Percentiles rank a stretch among this genome's conserved stretches.
Conservation (phyloP, 1,140 invertebrate genomes). For the Halictus rubicundus region DNA sequence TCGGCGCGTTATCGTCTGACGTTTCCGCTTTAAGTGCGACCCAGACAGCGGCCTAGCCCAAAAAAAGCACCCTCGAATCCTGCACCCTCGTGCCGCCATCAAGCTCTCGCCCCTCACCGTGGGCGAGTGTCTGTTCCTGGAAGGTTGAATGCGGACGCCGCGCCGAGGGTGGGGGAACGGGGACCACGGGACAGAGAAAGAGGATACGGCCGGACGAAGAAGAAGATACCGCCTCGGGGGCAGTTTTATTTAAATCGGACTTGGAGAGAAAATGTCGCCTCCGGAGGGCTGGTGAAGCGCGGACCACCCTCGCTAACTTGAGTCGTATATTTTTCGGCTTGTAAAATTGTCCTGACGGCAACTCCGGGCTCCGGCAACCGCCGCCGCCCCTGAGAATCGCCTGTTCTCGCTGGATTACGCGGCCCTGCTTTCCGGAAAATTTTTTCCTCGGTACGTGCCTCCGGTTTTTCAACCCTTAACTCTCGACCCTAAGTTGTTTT, state of each 20-base stretch:
- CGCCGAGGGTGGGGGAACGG: not conserved
- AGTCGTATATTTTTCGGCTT: constrained; percentile 24
- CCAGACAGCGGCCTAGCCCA: constrained; percentile 65
- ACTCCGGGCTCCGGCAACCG: no score
- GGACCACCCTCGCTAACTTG: constrained; percentile 6
- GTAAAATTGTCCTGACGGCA: constrained; percentile 1
- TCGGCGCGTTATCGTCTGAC: constrained; percentile 43
- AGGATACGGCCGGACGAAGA: not conserved
- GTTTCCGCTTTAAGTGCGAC: constrained; percentile 73
- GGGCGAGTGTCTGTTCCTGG: constrained; percentile 34
- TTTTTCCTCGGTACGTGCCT: no score
- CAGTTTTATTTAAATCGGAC: constrained; percentile 64
- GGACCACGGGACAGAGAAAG: not conserved
- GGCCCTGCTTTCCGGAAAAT: no score
- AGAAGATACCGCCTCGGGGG: constrained; percentile 49
- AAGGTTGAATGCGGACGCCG: constrained; percentile 15
- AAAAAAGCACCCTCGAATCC: constrained; percentile 55
- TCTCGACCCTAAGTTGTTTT: no score
- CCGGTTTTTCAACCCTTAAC: no score
- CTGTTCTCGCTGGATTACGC: no score
- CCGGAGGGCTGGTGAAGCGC: constrained; percentile 3
- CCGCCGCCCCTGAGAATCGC: not conserved
- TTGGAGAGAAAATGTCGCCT: constrained; percentile 37
- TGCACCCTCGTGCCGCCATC: constrained; percentile 16
- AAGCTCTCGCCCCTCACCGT: not conserved